Evolutionary conservation across 2,888 invertebrate species (phyloP).

Genomic region (Argyresthia goedartella): DNA sequence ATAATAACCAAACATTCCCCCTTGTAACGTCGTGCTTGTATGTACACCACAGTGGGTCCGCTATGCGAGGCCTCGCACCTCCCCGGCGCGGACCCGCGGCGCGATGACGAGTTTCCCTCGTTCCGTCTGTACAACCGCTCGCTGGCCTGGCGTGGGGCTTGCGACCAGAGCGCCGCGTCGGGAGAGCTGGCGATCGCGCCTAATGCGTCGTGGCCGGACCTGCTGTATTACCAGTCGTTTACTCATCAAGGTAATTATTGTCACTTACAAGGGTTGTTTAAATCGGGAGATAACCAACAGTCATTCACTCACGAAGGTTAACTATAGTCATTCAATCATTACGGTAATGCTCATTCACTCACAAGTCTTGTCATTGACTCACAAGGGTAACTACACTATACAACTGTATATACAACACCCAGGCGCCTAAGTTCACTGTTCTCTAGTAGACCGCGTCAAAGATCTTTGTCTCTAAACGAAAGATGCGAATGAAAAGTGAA

Average conservation of each 20-base stretch:
- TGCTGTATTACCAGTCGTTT: conserved; percentile 94
- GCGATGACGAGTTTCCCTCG: conserved; percentile 82
- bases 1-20: too few species aligned
- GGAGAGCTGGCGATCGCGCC: conserved; percentile 85
- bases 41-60: conserved; percentile 82
- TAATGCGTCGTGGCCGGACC: conserved; percentile 91
- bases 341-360: too few species aligned
- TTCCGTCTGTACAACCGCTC: conserved; percentile 90
- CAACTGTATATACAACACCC: too few species aligned
- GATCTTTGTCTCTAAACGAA: too few species aligned
- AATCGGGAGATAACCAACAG: too few species aligned
- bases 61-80: conserved; percentile 80
- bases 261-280: too few species aligned
- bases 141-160: conserved; percentile 75
- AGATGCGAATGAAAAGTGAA: too few species aligned
- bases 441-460: too few species aligned
- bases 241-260: conserved; percentile 79
- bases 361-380: too few species aligned
- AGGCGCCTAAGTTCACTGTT: too few species aligned
- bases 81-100: conserved; percentile 76
- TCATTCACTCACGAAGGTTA: not conserved
- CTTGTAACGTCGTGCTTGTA: too few species aligned
- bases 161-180: conserved; percentile 81
- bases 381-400: too few species aligned
- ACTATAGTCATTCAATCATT: not conserved